A percentile compares a stretch with the other conserved stretches of the same genome.
Conservation (phyloP, 1,140 invertebrate genomes). For the Thereuonema tuberculata region DNA sequence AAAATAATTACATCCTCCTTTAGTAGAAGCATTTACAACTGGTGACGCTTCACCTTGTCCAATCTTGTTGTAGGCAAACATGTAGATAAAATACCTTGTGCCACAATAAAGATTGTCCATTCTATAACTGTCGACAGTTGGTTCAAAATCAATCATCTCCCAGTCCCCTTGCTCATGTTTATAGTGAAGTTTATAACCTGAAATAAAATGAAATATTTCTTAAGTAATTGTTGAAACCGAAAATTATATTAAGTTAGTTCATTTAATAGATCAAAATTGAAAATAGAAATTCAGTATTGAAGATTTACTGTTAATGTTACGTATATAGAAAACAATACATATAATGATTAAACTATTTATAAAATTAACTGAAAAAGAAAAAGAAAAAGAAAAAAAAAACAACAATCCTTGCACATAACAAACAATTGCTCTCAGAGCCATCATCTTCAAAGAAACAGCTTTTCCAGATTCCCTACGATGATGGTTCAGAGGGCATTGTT, state of each 20-base stretch:
- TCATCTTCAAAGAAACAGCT: no score
- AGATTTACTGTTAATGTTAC: no score
- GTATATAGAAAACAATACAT: no score
- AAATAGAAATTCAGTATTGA: no score
- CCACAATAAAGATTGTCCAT: constrained; percentile 76
- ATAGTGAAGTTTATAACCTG: background rate
- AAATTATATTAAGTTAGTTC: no score
- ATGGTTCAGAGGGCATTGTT: no score
- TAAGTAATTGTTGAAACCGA: background rate
- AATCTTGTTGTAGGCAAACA: constrained; percentile 63
- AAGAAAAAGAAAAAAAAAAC: background rate
- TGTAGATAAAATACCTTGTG: constrained; percentile 80
- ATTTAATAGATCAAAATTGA: no score
- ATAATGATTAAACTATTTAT: no score
- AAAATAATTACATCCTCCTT: constrained; percentile 6
- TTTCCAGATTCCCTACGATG: no score
- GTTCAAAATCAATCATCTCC: background rate
- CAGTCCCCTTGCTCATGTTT: background rate
- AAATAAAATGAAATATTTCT: background rate
- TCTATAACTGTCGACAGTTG: background rate
- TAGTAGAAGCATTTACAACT: background rate
- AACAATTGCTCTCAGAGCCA: no score
- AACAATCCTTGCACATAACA: no score
- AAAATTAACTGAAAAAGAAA: no score
- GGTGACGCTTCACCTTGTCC: background rate